phyloP scores from a whole-genome alignment of 2,797 vertebrate genomes.

The Intellagama lesueurii region DNA sequence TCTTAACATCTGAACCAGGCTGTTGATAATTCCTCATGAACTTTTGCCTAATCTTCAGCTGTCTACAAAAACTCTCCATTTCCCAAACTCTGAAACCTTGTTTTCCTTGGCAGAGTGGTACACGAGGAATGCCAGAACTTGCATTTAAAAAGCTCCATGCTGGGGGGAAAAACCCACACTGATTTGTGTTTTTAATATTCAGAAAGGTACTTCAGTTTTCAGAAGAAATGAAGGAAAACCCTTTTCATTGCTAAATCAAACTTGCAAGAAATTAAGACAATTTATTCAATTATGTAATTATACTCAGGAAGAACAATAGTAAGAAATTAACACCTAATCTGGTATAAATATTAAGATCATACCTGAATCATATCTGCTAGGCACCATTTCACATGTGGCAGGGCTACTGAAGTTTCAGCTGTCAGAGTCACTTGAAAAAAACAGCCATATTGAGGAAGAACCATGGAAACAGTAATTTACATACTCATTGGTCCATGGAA shows the following conservation, averaged over 20 bases:
- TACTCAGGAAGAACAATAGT: neutral
- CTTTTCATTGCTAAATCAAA: conserved; percentile 17
- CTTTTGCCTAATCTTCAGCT: conserved; percentile 14
- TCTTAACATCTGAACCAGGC: neutral
- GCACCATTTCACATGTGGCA: neutral
- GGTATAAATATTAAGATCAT: conserved; percentile 1
- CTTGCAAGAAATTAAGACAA: conserved; percentile 5
- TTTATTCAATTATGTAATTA: conserved; percentile 4
- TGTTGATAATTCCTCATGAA: neutral
- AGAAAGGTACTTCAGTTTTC: neutral
- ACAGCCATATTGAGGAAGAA: neutral
- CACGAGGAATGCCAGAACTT: neutral
- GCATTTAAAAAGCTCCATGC: fast-evolving
- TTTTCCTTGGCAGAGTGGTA: neutral
- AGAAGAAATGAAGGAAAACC: neutral
- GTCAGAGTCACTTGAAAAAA: neutral
- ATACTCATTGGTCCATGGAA: neutral
- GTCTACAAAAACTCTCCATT: conserved; percentile 16
- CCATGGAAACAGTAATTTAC: neutral
- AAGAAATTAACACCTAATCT: conserved; percentile 17
- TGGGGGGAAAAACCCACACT: neutral
- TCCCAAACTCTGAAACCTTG: neutral
- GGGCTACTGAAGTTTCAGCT: neutral
- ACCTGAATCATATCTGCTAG: neutral
- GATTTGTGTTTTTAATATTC: conserved; percentile 10